Conservation (phyloP, 92 coral and sea anemone genomes). For the Virgularia gustaviana region DNA sequence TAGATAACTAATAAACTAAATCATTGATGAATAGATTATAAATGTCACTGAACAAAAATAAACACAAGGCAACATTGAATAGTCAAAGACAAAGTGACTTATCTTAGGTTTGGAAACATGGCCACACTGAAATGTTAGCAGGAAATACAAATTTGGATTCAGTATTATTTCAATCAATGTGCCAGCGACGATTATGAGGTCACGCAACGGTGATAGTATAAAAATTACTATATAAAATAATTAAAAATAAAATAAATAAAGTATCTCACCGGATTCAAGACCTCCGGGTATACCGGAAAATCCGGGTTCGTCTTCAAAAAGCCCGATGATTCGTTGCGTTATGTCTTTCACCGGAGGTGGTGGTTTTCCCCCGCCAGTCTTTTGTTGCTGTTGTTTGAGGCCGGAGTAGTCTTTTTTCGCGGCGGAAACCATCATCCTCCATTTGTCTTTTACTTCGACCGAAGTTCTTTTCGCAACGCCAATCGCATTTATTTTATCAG, state of each 20-base stretch:
- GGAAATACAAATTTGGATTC: no score
- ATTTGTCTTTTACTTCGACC: constrained; percentile 14
- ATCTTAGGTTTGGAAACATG: no score
- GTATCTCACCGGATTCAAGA: constrained; percentile 41
- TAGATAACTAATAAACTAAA: no score
- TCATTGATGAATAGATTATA: no score
- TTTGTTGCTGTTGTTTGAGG: neutral
- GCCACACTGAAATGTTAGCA: no score
- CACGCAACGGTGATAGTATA: no score
- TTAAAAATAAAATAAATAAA: constrained; percentile 12
- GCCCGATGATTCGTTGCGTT: constrained; percentile 25
- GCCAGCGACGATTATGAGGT: no score
- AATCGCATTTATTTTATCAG: constrained; percentile 12
- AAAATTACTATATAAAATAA: no score
- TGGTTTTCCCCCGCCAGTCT: constrained; percentile 44
- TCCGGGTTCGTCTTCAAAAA: constrained; percentile 51
- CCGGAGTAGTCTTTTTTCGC: constrained; percentile 17
- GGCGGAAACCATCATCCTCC: neutral
- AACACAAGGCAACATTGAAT: no score
- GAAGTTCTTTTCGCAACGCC: constrained; percentile 12
- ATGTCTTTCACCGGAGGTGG: constrained; percentile 24
- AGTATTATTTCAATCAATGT: no score
- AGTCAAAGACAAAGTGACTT: no score
- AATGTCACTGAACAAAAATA: no score
- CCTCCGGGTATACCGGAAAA: constrained; percentile 53